Conservation (phyloP, 2,113 vertebrate species). For the Platysteira castanea region DNA sequence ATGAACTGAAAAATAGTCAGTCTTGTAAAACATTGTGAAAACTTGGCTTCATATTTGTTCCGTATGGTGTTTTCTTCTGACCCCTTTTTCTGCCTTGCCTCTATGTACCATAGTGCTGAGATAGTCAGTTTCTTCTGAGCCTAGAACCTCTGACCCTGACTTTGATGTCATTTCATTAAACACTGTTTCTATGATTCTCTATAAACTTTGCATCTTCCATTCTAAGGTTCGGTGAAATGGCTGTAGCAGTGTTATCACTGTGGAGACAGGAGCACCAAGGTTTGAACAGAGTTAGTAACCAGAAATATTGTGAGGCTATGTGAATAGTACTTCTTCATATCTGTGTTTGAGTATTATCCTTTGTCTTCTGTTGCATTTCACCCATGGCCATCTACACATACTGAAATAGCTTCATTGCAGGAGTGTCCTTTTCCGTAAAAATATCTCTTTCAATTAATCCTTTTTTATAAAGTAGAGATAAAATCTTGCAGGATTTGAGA, state of each 20-base stretch:
- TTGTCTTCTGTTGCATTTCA: not conserved
- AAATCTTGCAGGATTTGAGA: not conserved
- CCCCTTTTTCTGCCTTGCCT: not conserved
- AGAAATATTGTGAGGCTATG: not conserved
- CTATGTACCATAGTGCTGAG: not conserved
- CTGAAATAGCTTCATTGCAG: not conserved
- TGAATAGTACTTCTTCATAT: not conserved
- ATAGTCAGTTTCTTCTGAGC: not conserved
- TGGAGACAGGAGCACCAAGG: not conserved
- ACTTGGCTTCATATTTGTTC: not conserved
- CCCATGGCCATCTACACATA: not conserved
- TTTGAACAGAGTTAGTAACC: not conserved
- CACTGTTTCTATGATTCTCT: not conserved
- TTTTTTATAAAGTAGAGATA: not conserved
- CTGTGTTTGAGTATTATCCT: not conserved
- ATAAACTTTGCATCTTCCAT: not conserved
- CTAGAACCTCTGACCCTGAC: not conserved
- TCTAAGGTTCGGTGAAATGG: not conserved
- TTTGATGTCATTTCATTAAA: not conserved
- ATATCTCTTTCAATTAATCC: not conserved
- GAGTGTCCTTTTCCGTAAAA: not conserved
- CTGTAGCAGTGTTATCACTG: not conserved
- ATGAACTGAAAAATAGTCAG: not conserved
- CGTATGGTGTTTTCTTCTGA: not conserved
- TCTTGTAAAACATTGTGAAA: not conserved